Conservation (phyloP, 2,113 vertebrate genomes). For the Lasiurus cinereus region DNA sequence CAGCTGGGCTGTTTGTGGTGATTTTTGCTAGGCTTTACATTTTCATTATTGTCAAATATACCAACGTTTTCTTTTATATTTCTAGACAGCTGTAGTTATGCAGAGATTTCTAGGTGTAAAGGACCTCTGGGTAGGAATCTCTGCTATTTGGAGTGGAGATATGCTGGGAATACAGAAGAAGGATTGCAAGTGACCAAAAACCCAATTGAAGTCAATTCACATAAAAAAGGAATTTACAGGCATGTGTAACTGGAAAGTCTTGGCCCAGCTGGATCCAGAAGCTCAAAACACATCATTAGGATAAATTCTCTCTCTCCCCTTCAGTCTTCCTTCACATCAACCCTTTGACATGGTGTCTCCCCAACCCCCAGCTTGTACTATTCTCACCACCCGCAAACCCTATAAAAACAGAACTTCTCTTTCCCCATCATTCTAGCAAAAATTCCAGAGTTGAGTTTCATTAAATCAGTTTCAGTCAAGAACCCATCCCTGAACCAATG, state of each 20-base stretch:
- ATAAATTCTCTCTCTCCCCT: too few relatives aligned
- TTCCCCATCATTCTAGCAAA: background rate
- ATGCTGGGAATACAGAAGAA: background rate
- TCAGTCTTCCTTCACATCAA: background rate
- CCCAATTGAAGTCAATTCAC: background rate
- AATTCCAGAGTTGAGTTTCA: background rate
- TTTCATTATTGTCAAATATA: background rate
- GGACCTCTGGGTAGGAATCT: background rate
- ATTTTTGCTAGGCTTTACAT: background rate
- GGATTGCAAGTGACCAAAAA: background rate
- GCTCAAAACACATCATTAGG: background rate
- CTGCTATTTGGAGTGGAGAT: background rate
- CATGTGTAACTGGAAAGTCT: background rate
- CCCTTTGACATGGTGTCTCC: background rate
- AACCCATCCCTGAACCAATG: background rate
- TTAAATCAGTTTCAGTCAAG: background rate
- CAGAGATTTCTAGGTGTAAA: background rate
- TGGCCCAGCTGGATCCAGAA: background rate
- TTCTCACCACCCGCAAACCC: background rate
- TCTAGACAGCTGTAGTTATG: background rate
- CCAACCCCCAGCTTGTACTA: background rate
- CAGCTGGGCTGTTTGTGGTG: background rate
- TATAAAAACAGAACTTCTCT: background rate
- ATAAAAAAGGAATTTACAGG: background rate
- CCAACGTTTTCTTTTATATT: background rate